A percentile compares a stretch with the other conserved stretches of the same genome.
These are phyloP conservation scores for Goniozus legneri DNA, from an alignment of 1,140 invertebrate genomes.

Conservation along the genomic window DNA sequence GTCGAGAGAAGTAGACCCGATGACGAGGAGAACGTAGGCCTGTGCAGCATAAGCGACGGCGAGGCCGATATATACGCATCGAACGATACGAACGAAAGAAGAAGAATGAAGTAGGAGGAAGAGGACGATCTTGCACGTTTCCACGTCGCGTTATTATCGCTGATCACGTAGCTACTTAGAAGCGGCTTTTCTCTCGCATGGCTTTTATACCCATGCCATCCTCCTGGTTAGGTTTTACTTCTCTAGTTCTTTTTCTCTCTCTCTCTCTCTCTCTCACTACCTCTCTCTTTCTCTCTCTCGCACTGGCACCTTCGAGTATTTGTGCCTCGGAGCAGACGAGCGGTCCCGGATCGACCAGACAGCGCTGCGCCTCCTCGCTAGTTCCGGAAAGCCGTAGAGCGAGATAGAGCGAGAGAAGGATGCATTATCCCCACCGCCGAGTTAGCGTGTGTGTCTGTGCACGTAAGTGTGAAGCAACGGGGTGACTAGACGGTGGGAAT, in stretches of 20 bases:
- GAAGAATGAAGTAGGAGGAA: no score
- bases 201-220: slow-evolving; percentile 28
- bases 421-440: slow-evolving; percentile 11
- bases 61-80: no score
- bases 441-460: slow-evolving; percentile 10
- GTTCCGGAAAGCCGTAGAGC: slow-evolving; percentile 39
- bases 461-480: slow-evolving; percentile 22
- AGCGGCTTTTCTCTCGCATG: slow-evolving; percentile 29
- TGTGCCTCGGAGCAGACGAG: slow-evolving; percentile 36
- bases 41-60: no score
- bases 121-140: no score
- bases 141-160: slow-evolving; percentile 48
- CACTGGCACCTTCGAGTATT: slow-evolving; percentile 22
- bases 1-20: no score
- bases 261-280: slow-evolving; percentile 9
- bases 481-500: slow-evolving; percentile 52
- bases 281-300: neutral
- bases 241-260: slow-evolving; percentile 10
- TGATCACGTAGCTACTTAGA: slow-evolving; percentile 55
- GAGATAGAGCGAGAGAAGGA: slow-evolving; percentile 19
- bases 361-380: slow-evolving; percentile 48
- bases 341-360: slow-evolving; percentile 42
- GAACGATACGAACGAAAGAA: no score
- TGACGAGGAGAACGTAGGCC: no score
- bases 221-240: slow-evolving; percentile 20